Percentiles rank a stretch among this genome's conserved stretches.
Evolutionary conservation across 2,113 vertebrate genomes (phyloP).

Genomic region (Clarias gariepinus): DNA sequence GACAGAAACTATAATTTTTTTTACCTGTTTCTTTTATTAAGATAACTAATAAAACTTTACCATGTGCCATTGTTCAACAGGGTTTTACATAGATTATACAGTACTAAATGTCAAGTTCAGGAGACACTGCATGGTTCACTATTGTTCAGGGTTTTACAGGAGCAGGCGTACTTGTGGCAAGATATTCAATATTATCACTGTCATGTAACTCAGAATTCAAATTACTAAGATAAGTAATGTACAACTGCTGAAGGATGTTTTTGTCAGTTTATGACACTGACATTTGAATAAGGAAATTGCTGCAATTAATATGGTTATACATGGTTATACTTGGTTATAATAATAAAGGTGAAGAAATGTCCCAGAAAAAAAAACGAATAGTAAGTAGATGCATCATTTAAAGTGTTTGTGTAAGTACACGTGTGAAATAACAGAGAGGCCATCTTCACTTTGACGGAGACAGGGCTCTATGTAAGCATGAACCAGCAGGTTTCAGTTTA

Average conservation of each 20-base stretch:
- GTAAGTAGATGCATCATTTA: neutral
- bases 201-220: neutral
- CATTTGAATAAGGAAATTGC: neutral
- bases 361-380: neutral
- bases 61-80: neutral
- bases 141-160: neutral
- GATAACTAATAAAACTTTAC: neutral
- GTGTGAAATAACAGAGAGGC: neutral
- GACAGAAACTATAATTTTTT: too few species aligned
- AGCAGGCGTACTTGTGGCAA: neutral
- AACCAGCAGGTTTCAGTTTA: neutral
- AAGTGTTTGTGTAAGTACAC: neutral
- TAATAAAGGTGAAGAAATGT: neutral
- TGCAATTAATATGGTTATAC: too few species aligned
- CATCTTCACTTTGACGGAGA: neutral
- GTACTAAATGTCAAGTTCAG: neutral
- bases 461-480: neutral
- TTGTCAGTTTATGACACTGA: neutral
- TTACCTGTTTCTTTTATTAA: too few species aligned
- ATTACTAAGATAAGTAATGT: neutral
- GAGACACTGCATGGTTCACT: neutral
- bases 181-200: neutral
- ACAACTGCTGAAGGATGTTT: neutral
- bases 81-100: neutral
- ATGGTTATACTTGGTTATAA: neutral